Evolutionary conservation across 1,140 invertebrate species (phyloP), one percentile per base, ranked within the genome.

Genomic region (Heliconius eleuchia): DNA sequence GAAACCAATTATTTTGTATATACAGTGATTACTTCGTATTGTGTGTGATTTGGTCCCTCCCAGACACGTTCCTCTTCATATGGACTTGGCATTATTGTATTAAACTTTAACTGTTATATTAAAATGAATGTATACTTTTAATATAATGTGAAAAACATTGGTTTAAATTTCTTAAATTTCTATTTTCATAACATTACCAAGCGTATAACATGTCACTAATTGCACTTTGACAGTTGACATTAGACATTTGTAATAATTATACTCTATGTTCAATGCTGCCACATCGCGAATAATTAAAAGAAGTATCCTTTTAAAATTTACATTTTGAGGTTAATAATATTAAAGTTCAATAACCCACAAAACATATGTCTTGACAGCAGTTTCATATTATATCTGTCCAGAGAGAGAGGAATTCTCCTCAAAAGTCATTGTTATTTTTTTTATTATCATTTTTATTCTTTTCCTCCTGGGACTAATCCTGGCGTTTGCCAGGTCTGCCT

Each of bases 1-100:
- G 42, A n/a, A 73, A 71, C 2, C 52, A 55, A 80, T 37, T 72
- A 72, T 30, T 66, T 27, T 23, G n/a, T 60, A 23, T 60, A 23
- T 60, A 71, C 34, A 52, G 16, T 52, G 16, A 30, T 79, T 87
- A 93, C 92, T 80, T 94, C 92, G 85, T 92, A 94, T 81, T 93
- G 92, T 73, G 60, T 66, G 27, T 92, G 89, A 84, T 90, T 91
- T 9, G 87, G 74, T 46, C 86, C 89, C 82, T 93, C 92, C 92
- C 92, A 94, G 72, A 86, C 82, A 50, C 91, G 89, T 81, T 94
- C 92, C 80, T 93, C 92, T 82, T 94, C 92, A 80, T 93, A 94
- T 83, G 93, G 91, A 74, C 87, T 92, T 52, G 91, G 91, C 91
- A 92, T 93, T 81, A 52, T 89, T 73, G 57, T 71, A 39, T 42